These are phyloP conservation scores for Eudemis profundana DNA, from an alignment of 2,888 invertebrate genomes.

Conservation along the genomic window DNA sequence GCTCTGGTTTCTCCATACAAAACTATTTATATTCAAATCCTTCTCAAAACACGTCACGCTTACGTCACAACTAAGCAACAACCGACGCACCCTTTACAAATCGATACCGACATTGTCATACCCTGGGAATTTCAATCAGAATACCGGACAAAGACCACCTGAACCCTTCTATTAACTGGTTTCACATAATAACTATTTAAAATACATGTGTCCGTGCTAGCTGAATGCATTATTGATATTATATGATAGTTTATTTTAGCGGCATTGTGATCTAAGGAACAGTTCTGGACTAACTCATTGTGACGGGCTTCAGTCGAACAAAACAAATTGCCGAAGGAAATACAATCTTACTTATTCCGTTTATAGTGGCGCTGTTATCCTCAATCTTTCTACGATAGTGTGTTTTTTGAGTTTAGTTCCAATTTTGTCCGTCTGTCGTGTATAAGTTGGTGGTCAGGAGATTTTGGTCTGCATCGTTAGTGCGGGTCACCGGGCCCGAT, in stretches of 20 bases:
- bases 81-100: constrained; percentile 72
- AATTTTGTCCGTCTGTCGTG: not conserved
- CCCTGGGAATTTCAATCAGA: constrained; percentile 80
- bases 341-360: constrained; percentile 7
- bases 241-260: constrained; percentile 84
- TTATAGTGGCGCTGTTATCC: constrained; percentile 1
- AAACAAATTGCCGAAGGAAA: constrained; percentile 59
- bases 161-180: constrained; percentile 77
- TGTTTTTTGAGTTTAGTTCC: no score
- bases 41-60: constrained; percentile 70
- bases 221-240: constrained; percentile 83
- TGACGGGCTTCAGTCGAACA: constrained; percentile 59
- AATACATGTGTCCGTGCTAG: constrained; percentile 82
- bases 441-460: constrained; percentile 52
- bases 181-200: constrained; percentile 82
- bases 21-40: constrained; percentile 64
- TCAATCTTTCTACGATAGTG: not conserved
- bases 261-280: constrained; percentile 55
- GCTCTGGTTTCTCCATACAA: constrained; percentile 54
- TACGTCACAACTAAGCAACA: constrained; percentile 75
- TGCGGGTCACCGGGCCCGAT: constrained; percentile 81
- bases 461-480: constrained; percentile 83
- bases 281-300: constrained; percentile 55
- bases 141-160: constrained; percentile 60
- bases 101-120: constrained; percentile 72